Base-by-base conservation (phyloP, 2,797 vertebrate species). In the Cirrhinus molitorella region DNA sequence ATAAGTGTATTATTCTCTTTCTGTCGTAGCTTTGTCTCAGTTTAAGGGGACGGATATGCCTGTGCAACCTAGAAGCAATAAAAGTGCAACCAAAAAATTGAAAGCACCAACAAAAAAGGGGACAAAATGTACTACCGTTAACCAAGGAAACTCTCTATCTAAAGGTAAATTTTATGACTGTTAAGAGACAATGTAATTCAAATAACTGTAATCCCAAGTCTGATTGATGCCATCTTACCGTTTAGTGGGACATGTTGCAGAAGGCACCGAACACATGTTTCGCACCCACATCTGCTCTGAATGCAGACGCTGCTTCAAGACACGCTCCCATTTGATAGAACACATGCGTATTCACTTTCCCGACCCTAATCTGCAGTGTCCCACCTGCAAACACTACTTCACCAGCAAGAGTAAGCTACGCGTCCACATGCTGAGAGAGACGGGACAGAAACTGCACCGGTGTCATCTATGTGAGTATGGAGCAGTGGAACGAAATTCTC, bases 351-450 rank as follows among this genome's bases (percentile, higher is more conserved):
- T 99, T 16, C 98, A 99, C 85, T 99, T 97, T 72, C 98, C 98
- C 0, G 97, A 99, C 88, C 97, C 97, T 25, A 94, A 92, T 80
- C 96, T 99, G 75, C 98, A 99, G 92, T 99, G 98, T 89, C 95
- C 96, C 85, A 96, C 95, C 91, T 99, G 98, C 91, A 92, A 95
- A 88, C 97, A 95, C 68, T 95, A 95, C 93, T 99, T 99, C 91
- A 98, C 97, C 91, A 99, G 98, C 90, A 97, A 96, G 86, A 99
- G 97, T 94, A 99, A 99, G 88, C 94, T 99, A 37, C 97, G 96
- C 74, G 92, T 98, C 34, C 98, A 99, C 77, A 91, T 96, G 88
- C 95, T 98, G 81, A 94, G 98, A 1, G 98, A 99, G 89, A 94
- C 94, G 0, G 98, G 98, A 0, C 91, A 97, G 83, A 99, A 98